Conservation (phyloP, 2,888 invertebrate species). For the Chaetoderma sp. region DNA sequence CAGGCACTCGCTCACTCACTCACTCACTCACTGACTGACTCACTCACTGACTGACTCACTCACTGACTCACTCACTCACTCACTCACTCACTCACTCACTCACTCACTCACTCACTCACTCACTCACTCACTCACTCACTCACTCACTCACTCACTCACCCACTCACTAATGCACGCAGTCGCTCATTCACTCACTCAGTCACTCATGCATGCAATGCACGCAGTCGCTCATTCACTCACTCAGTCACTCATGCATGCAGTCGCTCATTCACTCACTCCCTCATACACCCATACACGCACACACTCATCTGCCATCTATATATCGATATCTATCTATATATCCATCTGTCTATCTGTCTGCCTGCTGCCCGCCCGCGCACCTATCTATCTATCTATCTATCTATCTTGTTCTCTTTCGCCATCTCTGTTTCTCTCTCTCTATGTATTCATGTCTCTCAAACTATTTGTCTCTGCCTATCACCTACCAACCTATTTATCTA, state of each 20-base stretch:
- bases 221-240: too few species aligned
- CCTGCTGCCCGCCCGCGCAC: not conserved
- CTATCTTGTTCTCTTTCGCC: slow-evolving; percentile 1
- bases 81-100: not conserved
- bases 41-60: slow-evolving; percentile 19
- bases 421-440: slow-evolving; percentile 6
- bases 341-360: too few species aligned
- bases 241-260: not conserved
- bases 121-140: not conserved
- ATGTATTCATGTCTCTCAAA: slow-evolving; percentile 2
- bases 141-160: slow-evolving; percentile 8
- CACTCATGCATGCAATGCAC: not conserved
- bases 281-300: not conserved
- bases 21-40: slow-evolving; percentile 7
- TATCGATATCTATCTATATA: too few species aligned
- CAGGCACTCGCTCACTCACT: slow-evolving; percentile 9
- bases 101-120: not conserved
- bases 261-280: slow-evolving; percentile 4
- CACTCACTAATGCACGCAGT: not conserved
- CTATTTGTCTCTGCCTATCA: not conserved
- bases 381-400: too few species aligned
- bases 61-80: slow-evolving; percentile 5
- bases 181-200: too few species aligned
- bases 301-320: not conserved
- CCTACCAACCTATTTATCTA: not conserved